Percentiles rank a stretch among this genome's conserved stretches.
These are phyloP conservation scores for Ichneumoninae sp. DNA, from an alignment of 2,888 invertebrate species.

Conservation along the genomic window DNA sequence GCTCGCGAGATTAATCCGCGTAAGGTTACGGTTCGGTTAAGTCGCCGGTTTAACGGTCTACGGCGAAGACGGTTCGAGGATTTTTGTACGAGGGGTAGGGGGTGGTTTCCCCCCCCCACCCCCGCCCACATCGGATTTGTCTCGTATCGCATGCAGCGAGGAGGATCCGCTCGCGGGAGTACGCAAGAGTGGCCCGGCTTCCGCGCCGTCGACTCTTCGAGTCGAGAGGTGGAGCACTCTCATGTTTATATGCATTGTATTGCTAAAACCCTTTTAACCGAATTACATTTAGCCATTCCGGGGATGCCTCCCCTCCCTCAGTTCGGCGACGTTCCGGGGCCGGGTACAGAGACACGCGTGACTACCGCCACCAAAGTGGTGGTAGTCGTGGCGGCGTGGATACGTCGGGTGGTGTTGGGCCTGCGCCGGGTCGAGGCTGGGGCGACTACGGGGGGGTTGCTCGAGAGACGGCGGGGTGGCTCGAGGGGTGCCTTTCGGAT, in stretches of 20 bases:
- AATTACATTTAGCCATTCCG: slow-evolving; percentile 84
- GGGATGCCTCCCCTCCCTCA: slow-evolving; percentile 72
- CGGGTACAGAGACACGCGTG: slow-evolving; percentile 28
- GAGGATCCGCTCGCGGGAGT: slow-evolving; percentile 21
- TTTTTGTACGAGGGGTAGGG: slow-evolving; percentile 60
- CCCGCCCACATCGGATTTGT: slow-evolving; percentile 34
- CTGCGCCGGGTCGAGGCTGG: neutral
- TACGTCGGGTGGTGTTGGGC: slow-evolving; percentile 22
- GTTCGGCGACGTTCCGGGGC: slow-evolving; percentile 68
- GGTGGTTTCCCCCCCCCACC: neutral
- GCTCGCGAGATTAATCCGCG: slow-evolving; percentile 43
- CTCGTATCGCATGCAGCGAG: slow-evolving; percentile 43
- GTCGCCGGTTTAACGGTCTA: slow-evolving; percentile 48
- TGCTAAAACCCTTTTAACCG: slow-evolving; percentile 84
- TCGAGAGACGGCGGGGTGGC: slow-evolving; percentile 42
- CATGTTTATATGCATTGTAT: slow-evolving; percentile 84
- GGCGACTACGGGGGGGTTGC: slow-evolving; percentile 18
- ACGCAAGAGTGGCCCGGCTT: slow-evolving; percentile 42
- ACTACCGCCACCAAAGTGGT: neutral
- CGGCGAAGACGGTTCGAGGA: slow-evolving; percentile 68
- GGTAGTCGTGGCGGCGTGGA: slow-evolving; percentile 21
- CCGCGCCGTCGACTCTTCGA: slow-evolving; percentile 68
- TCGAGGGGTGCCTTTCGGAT: slow-evolving; percentile 73
- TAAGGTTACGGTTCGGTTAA: slow-evolving; percentile 48
- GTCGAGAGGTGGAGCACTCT: slow-evolving; percentile 78